phyloP scores from a whole-genome alignment of 2,113 vertebrate genomes.

The Malurus elegans region DNA sequence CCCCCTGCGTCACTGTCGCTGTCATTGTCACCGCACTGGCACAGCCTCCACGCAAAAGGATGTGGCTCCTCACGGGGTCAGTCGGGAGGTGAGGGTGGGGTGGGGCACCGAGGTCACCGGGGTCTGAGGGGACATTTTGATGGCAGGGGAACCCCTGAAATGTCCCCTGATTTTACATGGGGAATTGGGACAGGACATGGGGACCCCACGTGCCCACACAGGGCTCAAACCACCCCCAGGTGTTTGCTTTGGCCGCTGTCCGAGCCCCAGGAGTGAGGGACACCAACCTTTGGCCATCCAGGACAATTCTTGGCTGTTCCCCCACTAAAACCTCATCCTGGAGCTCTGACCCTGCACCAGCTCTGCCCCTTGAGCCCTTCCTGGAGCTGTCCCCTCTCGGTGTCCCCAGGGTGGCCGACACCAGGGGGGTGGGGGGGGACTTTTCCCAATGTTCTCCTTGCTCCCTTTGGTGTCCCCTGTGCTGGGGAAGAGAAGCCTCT shows the following conservation, averaged over 20 bases:
- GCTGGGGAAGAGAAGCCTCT: not conserved
- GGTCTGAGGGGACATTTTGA: not conserved
- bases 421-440: not conserved
- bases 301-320: not conserved
- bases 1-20: not conserved
- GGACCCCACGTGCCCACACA: fast-evolving
- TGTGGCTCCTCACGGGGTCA: not conserved
- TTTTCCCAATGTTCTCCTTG: fast-evolving
- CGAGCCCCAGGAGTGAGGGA: fast-evolving
- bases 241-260: not conserved
- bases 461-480: not conserved
- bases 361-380: not conserved
- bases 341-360: not conserved
- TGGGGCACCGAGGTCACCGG: fast-evolving
- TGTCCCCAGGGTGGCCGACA: not conserved
- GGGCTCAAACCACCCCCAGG: not conserved
- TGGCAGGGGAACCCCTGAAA: not conserved
- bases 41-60: not conserved
- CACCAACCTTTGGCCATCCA: not conserved
- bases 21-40: not conserved
- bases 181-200: fast-evolving
- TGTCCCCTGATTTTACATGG: fast-evolving
- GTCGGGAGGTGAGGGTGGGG: fast-evolving
- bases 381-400: not conserved
- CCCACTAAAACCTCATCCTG: not conserved